phyloP scores from a whole-genome alignment of 1,140 invertebrate species.

The Trichonephila clavata region DNA sequence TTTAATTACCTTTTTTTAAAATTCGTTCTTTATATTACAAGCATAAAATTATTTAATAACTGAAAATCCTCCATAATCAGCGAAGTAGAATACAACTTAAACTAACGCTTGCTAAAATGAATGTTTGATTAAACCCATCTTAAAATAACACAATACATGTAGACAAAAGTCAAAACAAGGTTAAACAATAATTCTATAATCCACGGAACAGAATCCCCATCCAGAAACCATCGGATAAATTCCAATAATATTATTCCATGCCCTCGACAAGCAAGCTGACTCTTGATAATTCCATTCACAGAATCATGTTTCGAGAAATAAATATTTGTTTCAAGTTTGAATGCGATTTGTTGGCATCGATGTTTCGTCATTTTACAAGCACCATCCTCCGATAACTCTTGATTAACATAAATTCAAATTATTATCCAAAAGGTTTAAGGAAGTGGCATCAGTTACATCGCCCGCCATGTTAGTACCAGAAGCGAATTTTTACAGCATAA shows the following conservation, averaged over 20 bases:
- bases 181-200: not conserved
- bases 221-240: not conserved
- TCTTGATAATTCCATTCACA: not conserved
- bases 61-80: too few species aligned
- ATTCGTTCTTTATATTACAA: too few species aligned
- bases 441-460: not conserved
- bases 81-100: not conserved
- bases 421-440: not conserved
- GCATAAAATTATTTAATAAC: too few species aligned
- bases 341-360: not conserved
- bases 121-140: too few species aligned
- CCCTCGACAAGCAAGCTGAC: not conserved
- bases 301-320: constrained; percentile 34
- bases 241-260: constrained; percentile 38
- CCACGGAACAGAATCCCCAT: not conserved
- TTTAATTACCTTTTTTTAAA: too few species aligned
- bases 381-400: not conserved
- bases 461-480: not conserved
- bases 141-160: not conserved
- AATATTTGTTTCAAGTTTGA: constrained; percentile 53
- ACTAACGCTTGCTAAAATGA: too few species aligned
- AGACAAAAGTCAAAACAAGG: constrained; percentile 10
- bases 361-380: constrained; percentile 49
- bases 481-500: not conserved
- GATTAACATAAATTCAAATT: constrained; percentile 47